phyloP scores from a whole-genome alignment of 2,113 vertebrate genomes.

The Origma solitaria region DNA sequence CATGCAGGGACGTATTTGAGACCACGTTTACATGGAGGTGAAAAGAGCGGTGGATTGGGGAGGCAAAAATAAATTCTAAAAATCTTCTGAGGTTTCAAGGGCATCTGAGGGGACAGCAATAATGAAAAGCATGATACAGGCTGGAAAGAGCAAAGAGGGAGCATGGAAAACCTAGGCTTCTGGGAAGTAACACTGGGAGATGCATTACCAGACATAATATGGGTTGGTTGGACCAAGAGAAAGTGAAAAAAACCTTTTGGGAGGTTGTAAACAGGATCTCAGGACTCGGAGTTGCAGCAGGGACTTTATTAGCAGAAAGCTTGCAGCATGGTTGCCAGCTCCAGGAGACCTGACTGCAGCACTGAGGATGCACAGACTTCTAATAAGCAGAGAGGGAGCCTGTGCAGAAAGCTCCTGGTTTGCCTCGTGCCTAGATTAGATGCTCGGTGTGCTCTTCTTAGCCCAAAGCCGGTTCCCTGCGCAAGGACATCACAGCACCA shows the following conservation, averaged over 20 bases:
- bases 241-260: not conserved
- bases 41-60: not conserved
- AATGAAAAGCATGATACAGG: not conserved
- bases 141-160: not conserved
- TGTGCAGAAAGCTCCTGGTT: not conserved
- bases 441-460: not conserved
- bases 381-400: not conserved
- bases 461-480: not conserved
- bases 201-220: not conserved
- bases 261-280: not conserved
- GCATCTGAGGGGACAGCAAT: not conserved
- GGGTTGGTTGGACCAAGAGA: not conserved
- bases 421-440: not conserved
- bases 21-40: rapidly evolving
- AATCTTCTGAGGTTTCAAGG: not conserved
- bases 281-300: not conserved
- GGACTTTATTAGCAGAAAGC: conserved; percentile 19
- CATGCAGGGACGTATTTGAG: not conserved
- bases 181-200: not conserved
- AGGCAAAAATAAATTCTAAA: not conserved
- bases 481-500: not conserved
- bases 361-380: not conserved
- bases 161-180: not conserved
- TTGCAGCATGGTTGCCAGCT: not conserved
- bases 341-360: rapidly evolving